Conservation (phyloP, 2,888 invertebrate genomes). For the Xestia rhomboidea region DNA sequence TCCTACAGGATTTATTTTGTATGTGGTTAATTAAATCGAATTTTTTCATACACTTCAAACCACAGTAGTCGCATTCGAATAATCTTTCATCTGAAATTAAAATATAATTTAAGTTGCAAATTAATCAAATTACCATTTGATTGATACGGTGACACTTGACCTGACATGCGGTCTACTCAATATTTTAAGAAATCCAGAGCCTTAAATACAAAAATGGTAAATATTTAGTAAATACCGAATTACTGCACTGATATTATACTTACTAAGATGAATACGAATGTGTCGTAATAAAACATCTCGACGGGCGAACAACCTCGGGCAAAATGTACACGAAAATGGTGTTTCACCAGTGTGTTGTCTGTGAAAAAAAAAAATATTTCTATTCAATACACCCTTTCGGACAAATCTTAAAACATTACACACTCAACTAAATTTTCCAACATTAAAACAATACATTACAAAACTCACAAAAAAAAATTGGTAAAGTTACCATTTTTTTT, state of each 20-base stretch:
- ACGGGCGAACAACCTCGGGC: conserved; percentile 42
- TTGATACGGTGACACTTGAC: not conserved
- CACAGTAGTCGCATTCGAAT: conserved; percentile 75
- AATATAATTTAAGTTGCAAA: not conserved
- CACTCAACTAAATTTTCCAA: too few species aligned
- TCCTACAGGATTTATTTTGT: conserved; percentile 55
- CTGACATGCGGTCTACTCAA: too few species aligned
- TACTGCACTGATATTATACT: conserved; percentile 11
- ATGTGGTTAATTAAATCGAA: conserved; percentile 70
- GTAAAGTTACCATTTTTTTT: too few species aligned
- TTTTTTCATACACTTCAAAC: conserved; percentile 64
- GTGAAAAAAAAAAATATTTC: conserved; percentile 26
- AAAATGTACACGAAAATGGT: conserved; percentile 48
- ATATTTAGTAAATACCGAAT: not conserved
- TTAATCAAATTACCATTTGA: not conserved
- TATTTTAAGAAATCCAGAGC: not conserved
- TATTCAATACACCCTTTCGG: too few species aligned
- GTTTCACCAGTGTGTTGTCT: conserved; percentile 50
- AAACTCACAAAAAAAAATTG: too few species aligned
- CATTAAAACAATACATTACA: too few species aligned
- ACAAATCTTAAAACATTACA: too few species aligned
- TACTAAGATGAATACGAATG: conserved; percentile 35
- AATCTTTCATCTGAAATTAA: conserved; percentile 74
- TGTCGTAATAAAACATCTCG: conserved; percentile 50
- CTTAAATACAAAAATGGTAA: not conserved